Evolutionary conservation across 2,113 vertebrate genomes (phyloP), one percentile per base, ranked within the genome.

Genomic region (Microtus oregoni): DNA sequence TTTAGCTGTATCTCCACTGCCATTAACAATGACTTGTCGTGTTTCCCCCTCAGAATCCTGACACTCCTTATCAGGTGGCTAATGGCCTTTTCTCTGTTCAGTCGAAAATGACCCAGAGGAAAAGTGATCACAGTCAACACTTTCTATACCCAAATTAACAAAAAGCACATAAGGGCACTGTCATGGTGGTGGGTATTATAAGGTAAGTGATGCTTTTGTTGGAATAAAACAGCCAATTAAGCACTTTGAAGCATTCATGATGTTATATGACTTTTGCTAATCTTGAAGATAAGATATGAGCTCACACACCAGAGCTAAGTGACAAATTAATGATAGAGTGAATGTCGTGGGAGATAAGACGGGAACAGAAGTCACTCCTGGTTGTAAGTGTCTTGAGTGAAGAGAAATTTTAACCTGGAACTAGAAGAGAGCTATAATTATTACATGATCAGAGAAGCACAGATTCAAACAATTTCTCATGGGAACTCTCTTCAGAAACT

Each of bases 281-380:
- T 81, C 44, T 52, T 28, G 85, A 97, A 96, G 91, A 96, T 96
- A 92, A 96, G 95, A 63, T 30, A 35, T 50, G 61, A n/a, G 38
- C 77, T 81, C 90, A 52, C 6, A 73, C 12, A 89, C 55, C 24
- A 22, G 38, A 12, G 14, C 82, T 82, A 96, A 68, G 6, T 63
- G 10, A 44, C 28, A 22, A 90, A 63, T 32, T 19, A 82, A 79
- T 70, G 70, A 95, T 75, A 94, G 1, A 8, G 10, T 30, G 87
- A 55, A 70, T 83, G 77, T 55, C 82, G 9, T 22, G 10, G 73
- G 13, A 75, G 85, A 70, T 93, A 96, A 90, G 70, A 92, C 22
- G 26, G 12, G 47, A 35, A 11, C 22, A 61, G 63, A 44, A 12
- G n/a, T 86, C 65, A 87, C 24, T 85, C 47, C 73, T 26, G 38